Base-by-base conservation (phyloP, 1,140 invertebrate genomes). In the Calliopsis andreniformis region DNA sequence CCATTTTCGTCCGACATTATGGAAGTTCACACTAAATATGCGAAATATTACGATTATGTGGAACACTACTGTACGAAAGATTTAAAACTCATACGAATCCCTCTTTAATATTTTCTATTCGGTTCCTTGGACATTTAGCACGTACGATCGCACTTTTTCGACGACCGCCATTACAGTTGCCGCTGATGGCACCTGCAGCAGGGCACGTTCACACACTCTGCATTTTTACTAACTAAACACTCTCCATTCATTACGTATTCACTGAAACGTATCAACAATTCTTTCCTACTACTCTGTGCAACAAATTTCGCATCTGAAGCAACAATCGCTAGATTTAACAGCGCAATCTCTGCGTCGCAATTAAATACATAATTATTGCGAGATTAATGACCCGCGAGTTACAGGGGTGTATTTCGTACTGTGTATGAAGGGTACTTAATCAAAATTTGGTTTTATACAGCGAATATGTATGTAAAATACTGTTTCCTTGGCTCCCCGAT, bases 121-220 rank as follows among this genome's bases (percentile, higher is more conserved):
- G 16, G 6, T 47, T 20, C 16, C 42, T 12, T 30, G 23, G 5
- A 39, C 5, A 61, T 59, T 76, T 56, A 58, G 56, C 28, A 59
- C n/a, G 23, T 64, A 30, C 16, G 23, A 56, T 51, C 32, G 49
- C 43, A 79, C 61, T 68, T 53, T 56, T 43, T 47, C 45, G 47
- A 53, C 56, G 51, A 62, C 80, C 82, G 82, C 82, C 82, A 84
- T 84, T 84, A 84, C 76, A 49, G 23, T 32, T 70, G 35, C 43
- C 14, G 49, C 73, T 28, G 45, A 43, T 14, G 5, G 43, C 23
- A 76, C 62, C 62, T 58, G 43, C 49, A 66, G 12, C 42, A 39
- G 39, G 42, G 20, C 35, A 7, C 43, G 43, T 49, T 58, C 23
- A 28, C 28, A 18, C 16, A 55, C 23, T 23, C 25, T 45, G 53